Evolutionary conservation across 2,888 invertebrate species (phyloP), one percentile per base, ranked within the genome.

Genomic region (Cyaniris semiargus): DNA sequence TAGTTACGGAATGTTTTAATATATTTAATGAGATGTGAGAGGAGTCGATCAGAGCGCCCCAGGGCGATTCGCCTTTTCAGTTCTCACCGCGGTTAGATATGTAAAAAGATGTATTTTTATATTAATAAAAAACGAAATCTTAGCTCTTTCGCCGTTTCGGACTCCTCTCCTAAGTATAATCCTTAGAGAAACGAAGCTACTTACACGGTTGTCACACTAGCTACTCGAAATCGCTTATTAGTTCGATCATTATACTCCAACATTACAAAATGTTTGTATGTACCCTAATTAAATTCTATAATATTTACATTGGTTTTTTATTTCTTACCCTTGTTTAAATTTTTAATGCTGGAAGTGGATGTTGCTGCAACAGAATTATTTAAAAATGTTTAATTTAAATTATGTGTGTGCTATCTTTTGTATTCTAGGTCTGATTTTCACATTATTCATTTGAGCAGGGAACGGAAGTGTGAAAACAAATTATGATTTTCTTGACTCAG

Each of bases 221-320:
- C 90, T 90, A 90, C 88, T 90, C 87, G 87, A 89, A 87, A 91
- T 89, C 92, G 93, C 93, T 93, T 93, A 89, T 92, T 92, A 93
- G 92, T 93, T 93, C 90, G 89, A 88, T 91, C 90, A 93, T 89
- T 92, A 91, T 92, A 91, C 89, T 93, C 90, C 92, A 89, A 89
- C 90, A 91, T 92, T 92, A 92, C 91, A 92, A 92, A 91, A 90
- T 91, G 91, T 93, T 94, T 94, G 93, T 94, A 93, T 93, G 92
- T 93, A 94, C 91, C 91, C 89, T 92, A 91, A 93, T 92, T 93
- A 93, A 94, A 94, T 93, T 92, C 90, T 93, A 93, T 93, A 89
- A 92, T 90, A 93, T 90, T 90, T 87, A 85, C 84, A 83, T 81
- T 83, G 84, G 85, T 81, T 83, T 89, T 90, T 89, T 85, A 88